Conservation (phyloP, 2,888 invertebrate species). For the Tricholauxania praeusta region DNA sequence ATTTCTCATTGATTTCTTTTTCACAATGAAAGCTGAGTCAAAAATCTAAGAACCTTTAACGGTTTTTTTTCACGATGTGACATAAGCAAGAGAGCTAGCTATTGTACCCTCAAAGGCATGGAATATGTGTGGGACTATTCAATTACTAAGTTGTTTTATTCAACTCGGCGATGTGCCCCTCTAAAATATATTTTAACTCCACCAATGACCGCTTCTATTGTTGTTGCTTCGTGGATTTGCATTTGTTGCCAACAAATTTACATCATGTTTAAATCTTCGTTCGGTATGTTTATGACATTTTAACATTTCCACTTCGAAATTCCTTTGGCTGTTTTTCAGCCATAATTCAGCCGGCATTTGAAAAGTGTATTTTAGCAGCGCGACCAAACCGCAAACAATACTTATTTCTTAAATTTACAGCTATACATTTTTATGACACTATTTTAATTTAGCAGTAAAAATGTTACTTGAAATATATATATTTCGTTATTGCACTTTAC, state of each 20-base stretch:
- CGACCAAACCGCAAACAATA: background rate
- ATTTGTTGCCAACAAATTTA: slow-evolving; percentile 11
- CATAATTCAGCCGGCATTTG: background rate
- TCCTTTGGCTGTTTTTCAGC: background rate
- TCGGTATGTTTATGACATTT: slow-evolving; percentile 21
- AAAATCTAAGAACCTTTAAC: no score
- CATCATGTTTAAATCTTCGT: slow-evolving; percentile 12
- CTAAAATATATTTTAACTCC: no score
- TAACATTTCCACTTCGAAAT: slow-evolving; percentile 6
- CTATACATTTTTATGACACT: slow-evolving; percentile 5
- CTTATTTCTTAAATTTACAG: background rate
- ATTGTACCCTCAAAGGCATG: no score
- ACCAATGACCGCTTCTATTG: background rate
- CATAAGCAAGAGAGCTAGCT: no score
- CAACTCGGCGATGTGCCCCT: no score
- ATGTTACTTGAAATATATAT: background rate
- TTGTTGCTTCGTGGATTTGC: slow-evolving; percentile 9
- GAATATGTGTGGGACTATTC: no score
- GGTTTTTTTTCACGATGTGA: no score
- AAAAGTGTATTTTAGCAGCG: slow-evolving; percentile 12
- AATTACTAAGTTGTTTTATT: no score
- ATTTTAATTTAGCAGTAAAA: slow-evolving; percentile 2
- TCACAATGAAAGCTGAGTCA: no score
- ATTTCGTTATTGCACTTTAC: background rate
- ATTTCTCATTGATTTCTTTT: no score